phyloP scores from a whole-genome alignment of 1,140 invertebrate genomes.

The Latrodectus geometricus region DNA sequence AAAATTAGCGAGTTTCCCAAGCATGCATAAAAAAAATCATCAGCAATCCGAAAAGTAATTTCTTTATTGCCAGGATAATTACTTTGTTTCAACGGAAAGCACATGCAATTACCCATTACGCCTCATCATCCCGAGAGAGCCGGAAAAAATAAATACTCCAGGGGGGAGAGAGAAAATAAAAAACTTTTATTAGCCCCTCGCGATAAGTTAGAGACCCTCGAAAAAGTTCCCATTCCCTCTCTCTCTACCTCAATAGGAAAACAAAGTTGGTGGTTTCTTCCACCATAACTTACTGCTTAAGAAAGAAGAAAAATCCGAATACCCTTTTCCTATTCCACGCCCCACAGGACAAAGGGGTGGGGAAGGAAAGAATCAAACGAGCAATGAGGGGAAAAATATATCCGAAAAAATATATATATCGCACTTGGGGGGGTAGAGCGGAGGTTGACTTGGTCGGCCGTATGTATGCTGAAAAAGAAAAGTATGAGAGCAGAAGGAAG shows the following conservation, averaged over 20 bases:
- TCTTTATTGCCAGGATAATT: no score
- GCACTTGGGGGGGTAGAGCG: neutral
- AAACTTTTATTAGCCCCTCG: slow-evolving; percentile 37
- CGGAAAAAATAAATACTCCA: neutral
- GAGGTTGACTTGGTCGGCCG: slow-evolving; percentile 25
- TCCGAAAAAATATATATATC: slow-evolving; percentile 26
- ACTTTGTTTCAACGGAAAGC: no score
- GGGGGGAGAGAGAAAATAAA: slow-evolving; percentile 5
- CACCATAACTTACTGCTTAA: slow-evolving; percentile 28
- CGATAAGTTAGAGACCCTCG: slow-evolving; percentile 14
- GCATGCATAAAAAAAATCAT: no score
- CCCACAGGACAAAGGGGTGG: neutral
- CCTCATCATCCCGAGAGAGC: neutral
- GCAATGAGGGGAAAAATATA: slow-evolving; percentile 19
- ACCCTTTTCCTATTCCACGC: neutral
- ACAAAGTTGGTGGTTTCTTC: slow-evolving; percentile 54
- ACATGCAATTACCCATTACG: neutral
- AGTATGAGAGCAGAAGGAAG: neutral
- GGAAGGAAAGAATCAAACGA: slow-evolving; percentile 37
- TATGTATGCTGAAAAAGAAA: slow-evolving; percentile 39
- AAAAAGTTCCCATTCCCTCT: neutral
- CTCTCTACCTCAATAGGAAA: slow-evolving; percentile 6
- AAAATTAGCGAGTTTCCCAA: no score
- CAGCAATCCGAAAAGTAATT: no score
- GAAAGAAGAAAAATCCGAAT: slow-evolving; percentile 7